Base-by-base conservation (phyloP, 2,888 invertebrate genomes). In the Salticus scenicus region DNA sequence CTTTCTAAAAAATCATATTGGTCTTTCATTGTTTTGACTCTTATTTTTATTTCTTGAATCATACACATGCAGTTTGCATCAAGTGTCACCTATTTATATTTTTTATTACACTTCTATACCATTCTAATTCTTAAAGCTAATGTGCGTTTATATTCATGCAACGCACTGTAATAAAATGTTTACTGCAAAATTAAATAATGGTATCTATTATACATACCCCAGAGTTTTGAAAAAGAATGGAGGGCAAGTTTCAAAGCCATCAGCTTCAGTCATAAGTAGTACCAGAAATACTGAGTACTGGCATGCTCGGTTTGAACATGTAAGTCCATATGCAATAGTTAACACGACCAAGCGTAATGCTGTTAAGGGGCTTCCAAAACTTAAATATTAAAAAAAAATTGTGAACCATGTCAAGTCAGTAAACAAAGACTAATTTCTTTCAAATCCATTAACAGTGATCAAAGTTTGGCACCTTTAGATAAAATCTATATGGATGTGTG, bases 331-430 rank as follows among this genome's bases (percentile, higher is more conserved):
- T 2, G 24, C 28, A 4, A 69, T 77, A 27, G 10, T 51, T n/a
- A 27, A 47, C 8, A 67, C 76, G 2, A 17, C 42, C 24, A 51
- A 31, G 0, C 28, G 51, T 5, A 33, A 69, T 8, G 8, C 24
- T 37, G 33, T 51, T 0, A 69, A 10, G 17, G 37, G 77, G 1
- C 37, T 77, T 2, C 70, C 47, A 14, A 27, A 31, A 17, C n/a
- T 69, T 20, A 57, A 57, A n/a, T 14, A 20, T 77, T 10, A 2
- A 0, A 10, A 69, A 12, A 5, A 33, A 69, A 51, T 28, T 66
- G 47, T 67, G 51, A 66, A 10, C 41, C 47, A 10, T 67, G 76
- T 42, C 10, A 47, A 76, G 12, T 76, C 30, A 20, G 8, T 28
- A 76, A 67, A 31, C 57, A 57, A 28, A 28, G 31, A 12, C 4